Percentiles rank a stretch among this genome's conserved stretches.
Conservation (phyloP, 2,113 vertebrate genomes). For the Sitta europaea region DNA sequence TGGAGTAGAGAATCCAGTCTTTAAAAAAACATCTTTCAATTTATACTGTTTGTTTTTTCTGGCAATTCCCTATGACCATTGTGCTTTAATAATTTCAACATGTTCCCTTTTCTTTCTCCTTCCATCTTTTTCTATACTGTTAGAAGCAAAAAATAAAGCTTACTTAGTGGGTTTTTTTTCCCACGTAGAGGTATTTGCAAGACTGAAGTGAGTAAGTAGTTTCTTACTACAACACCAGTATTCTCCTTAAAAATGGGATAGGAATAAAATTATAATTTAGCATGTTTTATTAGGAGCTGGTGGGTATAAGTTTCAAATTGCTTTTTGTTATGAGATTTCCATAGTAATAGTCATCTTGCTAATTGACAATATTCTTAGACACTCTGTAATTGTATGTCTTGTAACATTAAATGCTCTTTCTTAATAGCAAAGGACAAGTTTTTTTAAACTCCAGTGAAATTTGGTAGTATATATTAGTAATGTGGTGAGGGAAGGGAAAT, state of each 20-base stretch:
- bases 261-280: constrained; percentile 36
- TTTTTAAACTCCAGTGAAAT: not conserved
- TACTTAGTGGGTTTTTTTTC: not conserved
- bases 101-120: not conserved
- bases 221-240: not conserved
- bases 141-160: not conserved
- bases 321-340: constrained; percentile 57
- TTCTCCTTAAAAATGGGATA: constrained; percentile 25
- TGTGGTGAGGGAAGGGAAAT: not conserved
- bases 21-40: constrained; percentile 5
- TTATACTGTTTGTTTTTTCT: not conserved
- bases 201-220: not conserved
- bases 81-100: constrained; percentile 23
- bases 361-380: not conserved
- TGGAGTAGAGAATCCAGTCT: not conserved
- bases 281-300: not conserved
- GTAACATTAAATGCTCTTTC: not conserved
- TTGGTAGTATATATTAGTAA: not conserved
- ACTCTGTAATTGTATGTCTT: not conserved
- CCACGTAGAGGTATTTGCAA: not conserved
- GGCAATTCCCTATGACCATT: not conserved
- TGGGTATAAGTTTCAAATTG: constrained; percentile 23
- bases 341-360: constrained; percentile 20
- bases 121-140: not conserved
- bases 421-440: not conserved